A percentile compares a stretch with the other conserved stretches of the same genome.
phyloP scores from a whole-genome alignment of 2,113 vertebrate species.

The Carettochelys insculpta region DNA sequence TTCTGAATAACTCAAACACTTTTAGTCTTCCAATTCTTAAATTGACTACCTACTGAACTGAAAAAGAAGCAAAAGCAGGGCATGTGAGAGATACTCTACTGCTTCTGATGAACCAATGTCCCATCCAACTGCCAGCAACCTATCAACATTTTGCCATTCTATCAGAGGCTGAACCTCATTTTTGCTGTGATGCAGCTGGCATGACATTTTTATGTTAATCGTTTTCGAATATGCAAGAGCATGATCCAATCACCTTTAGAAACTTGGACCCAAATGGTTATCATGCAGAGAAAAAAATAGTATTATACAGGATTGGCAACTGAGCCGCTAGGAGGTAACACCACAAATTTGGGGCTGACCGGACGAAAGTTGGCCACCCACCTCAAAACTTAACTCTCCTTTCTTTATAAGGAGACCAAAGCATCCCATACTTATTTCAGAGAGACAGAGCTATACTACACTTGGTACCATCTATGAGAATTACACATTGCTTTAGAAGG shows the following conservation, averaged over 20 bases:
- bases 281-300: not conserved
- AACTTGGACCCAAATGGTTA: not conserved
- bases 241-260: not conserved
- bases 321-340: not conserved
- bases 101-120: not conserved
- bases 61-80: constrained; percentile 23
- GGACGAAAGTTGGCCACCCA: not conserved
- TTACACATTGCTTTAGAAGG: not conserved
- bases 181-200: not conserved
- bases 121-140: not conserved
- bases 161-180: not conserved
- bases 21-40: not conserved
- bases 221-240: not conserved
- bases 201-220: not conserved
- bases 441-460: constrained; percentile 9
- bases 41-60: accelerated
- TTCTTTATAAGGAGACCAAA: not conserved
- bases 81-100: not conserved
- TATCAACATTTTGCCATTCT: not conserved
- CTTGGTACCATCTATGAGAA: not conserved
- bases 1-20: not conserved
- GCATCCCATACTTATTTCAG: not conserved
- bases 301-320: not conserved
- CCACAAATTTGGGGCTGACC: not conserved
- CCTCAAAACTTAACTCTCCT: not conserved